phyloP scores from a whole-genome alignment of 2,888 invertebrate species.

The Melinaea menophilus region DNA sequence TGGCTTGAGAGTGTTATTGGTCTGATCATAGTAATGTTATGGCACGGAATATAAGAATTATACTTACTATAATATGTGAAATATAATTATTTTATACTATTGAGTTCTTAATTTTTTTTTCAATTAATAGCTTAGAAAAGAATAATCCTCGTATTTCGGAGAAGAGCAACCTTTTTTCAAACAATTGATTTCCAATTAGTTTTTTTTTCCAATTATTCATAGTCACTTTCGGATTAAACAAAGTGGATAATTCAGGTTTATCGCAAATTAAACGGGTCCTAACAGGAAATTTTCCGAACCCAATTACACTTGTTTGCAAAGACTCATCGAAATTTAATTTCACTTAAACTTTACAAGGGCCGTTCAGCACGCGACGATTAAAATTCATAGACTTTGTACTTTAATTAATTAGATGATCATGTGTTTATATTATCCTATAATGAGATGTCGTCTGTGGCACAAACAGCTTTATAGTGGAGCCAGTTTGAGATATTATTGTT shows the following conservation, averaged over 20 bases:
- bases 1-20: neutral
- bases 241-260: conserved; percentile 18
- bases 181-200: neutral
- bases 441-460: too few species aligned
- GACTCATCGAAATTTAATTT: conserved; percentile 58
- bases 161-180: too few species aligned
- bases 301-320: conserved; percentile 56
- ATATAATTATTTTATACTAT: neutral
- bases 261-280: conserved; percentile 42
- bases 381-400: conserved; percentile 25
- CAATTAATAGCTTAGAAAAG: neutral
- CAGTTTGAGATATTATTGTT: too few species aligned
- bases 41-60: neutral
- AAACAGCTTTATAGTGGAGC: too few species aligned
- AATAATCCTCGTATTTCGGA: neutral
- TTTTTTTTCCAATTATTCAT: neutral
- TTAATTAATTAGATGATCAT: conserved; percentile 18
- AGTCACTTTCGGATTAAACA: conserved; percentile 10
- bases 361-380: conserved; percentile 19
- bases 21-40: neutral
- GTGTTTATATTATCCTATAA: neutral
- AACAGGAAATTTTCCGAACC: conserved; percentile 45
- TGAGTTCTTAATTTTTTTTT: neutral
- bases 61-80: too few species aligned
- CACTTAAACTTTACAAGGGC: conserved; percentile 24